Evolutionary conservation across 2,888 invertebrate genomes (phyloP), one percentile per base, ranked within the genome.

Genomic region (Choristoneura rosaceana): DNA sequence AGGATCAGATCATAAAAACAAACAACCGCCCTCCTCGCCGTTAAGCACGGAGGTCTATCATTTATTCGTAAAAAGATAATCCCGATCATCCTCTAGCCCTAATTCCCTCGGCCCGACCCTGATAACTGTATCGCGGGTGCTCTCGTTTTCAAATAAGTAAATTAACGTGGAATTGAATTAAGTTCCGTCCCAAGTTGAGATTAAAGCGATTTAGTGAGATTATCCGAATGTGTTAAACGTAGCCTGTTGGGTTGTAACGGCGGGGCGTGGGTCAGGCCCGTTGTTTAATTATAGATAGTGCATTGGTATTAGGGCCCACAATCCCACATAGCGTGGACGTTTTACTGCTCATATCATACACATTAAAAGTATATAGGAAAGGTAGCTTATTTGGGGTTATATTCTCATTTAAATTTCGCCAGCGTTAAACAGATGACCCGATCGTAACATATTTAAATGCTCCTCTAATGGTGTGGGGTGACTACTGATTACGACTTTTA

Each of bases 81-180:
- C 87, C 88, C 78, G 81, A 85, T 88, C 78, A 89, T 84, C 83
- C 87, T 79, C 77, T 80, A 77, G 76, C 80, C 81, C 83, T 84
- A 86, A 87, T 84, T 80, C 86, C 82, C 82, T 52, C 52, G 78
- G 87, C 79, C 79, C 76, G 76, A 78, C 83, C 82, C 82, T 84
- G 86, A 86, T 89, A 87, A 83, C 85, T 83, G 84, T 84, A 84
- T 81, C 84, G 83, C 81, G 82, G 81, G 82, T 84, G 84, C 84
- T 87, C 89, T 89, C 89, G 83, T 88, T 90, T 90, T 89, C 89
- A 88, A 90, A 91, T 92, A 90, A 92, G 88, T 91, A 89, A 92
- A 90, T 92, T 91, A 91, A 91, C 87, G 89, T 89, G 84, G 87
- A 90, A 91, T 92, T 89, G 89, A 93, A 92, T 93, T 90, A 89